Conservation (phyloP, 2,113 vertebrate species). For the Motacilla alba region DNA sequence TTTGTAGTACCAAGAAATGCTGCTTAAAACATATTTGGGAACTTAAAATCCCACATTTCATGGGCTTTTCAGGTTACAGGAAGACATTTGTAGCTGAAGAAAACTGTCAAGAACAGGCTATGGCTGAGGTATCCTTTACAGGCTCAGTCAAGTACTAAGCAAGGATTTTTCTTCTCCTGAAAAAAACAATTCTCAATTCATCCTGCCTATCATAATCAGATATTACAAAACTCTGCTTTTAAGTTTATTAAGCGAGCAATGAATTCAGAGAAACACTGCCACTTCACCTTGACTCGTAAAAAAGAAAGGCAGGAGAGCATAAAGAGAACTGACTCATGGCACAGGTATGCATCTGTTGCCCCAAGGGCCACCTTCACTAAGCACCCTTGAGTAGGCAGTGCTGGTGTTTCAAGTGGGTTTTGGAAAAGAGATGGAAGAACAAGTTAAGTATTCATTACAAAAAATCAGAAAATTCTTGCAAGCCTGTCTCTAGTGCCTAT, state of each 20-base stretch:
- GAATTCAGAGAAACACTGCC: background rate
- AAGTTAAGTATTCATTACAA: background rate
- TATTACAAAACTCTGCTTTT: background rate
- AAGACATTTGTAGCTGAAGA: background rate
- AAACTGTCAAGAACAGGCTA: background rate
- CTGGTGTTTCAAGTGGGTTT: background rate
- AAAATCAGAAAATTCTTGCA: background rate
- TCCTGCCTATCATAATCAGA: background rate
- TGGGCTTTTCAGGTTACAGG: background rate
- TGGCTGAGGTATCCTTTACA: background rate
- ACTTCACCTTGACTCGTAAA: background rate
- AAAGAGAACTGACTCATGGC: background rate
- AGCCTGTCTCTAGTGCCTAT: slow-evolving; percentile 13
- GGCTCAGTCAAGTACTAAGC: background rate
- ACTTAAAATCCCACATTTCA: background rate
- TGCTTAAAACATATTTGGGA: background rate
- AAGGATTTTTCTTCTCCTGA: background rate
- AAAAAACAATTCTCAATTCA: background rate
- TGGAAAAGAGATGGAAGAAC: background rate
- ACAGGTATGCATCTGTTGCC: background rate
- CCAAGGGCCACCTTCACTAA: background rate
- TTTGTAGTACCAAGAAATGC: background rate
- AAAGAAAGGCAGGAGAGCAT: background rate
- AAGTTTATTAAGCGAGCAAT: background rate
- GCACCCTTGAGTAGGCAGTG: background rate